Evolutionary conservation across 1,140 invertebrate species (phyloP).

Genomic region (Heliconius nattereri): DNA sequence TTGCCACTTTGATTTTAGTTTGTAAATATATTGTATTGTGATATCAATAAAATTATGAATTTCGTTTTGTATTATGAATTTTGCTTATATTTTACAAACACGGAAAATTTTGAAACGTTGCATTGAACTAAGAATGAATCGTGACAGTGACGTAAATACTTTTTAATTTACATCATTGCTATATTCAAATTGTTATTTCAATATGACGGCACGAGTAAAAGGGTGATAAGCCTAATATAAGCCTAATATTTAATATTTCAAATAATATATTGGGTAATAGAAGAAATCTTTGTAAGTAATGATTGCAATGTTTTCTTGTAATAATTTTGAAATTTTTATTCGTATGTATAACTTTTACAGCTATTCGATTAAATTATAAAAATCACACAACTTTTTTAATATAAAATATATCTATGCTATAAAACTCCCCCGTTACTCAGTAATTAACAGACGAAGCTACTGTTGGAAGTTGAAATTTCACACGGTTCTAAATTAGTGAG

Average conservation of each 20-base stretch:
- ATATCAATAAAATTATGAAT: not conserved
- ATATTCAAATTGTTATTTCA: not conserved
- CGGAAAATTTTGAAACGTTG: conserved; percentile 8
- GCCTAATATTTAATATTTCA: not conserved
- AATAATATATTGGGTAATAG: not conserved
- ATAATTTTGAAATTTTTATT: too few species aligned
- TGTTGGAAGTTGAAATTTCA: too few species aligned
- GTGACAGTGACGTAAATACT: not conserved
- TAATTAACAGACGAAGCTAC: too few species aligned
- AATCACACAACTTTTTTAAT: too few species aligned
- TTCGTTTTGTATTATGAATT: too few species aligned
- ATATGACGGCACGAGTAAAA: not conserved
- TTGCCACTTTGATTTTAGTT: conserved; percentile 61
- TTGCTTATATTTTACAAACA: not conserved
- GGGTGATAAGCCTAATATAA: not conserved
- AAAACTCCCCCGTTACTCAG: too few species aligned
- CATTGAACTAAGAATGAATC: not conserved
- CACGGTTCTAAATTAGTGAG: too few species aligned
- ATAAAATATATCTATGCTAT: too few species aligned
- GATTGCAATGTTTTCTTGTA: too few species aligned
- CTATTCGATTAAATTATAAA: too few species aligned
- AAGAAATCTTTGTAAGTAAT: too few species aligned
- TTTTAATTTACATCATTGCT: not conserved
- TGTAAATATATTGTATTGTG: not conserved
- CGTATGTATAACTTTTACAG: too few species aligned